Conservation (phyloP, 2,113 vertebrate species). For the Gallinago undulata region DNA sequence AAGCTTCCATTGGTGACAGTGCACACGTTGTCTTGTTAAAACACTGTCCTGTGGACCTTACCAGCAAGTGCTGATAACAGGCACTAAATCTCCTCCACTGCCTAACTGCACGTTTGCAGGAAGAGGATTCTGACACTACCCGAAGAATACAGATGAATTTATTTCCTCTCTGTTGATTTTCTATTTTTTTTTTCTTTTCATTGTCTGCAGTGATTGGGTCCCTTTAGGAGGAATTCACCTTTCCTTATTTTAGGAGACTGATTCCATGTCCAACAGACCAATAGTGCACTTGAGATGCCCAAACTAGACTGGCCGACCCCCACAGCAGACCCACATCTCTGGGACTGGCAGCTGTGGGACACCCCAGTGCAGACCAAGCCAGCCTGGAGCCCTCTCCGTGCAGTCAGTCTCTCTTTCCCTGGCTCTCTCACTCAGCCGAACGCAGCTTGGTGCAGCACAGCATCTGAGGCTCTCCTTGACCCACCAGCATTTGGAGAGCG, state of each 20-base stretch:
- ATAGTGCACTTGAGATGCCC: background rate
- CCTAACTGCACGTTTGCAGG: background rate
- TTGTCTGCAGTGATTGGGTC: background rate
- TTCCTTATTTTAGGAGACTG: background rate
- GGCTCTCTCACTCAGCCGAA: background rate
- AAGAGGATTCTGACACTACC: background rate
- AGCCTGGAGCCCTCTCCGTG: no score
- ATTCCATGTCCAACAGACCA: background rate
- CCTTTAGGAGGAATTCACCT: background rate
- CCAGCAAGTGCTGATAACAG: no score
- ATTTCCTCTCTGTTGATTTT: background rate
- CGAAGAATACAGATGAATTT: background rate
- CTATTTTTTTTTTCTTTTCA: background rate
- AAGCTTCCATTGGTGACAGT: background rate
- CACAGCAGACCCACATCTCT: background rate
- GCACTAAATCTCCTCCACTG: background rate
- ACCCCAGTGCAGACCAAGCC: background rate
- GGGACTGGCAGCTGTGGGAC: background rate
- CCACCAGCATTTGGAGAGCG: background rate
- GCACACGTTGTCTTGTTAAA: background rate
- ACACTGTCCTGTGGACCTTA: background rate
- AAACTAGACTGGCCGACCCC: fast-evolving
- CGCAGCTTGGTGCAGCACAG: background rate
- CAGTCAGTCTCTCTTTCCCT: background rate
- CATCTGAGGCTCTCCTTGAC: background rate